These are phyloP conservation scores for Cavia aperea DNA, from an alignment of 2,113 vertebrate species.

Conservation along the genomic window DNA sequence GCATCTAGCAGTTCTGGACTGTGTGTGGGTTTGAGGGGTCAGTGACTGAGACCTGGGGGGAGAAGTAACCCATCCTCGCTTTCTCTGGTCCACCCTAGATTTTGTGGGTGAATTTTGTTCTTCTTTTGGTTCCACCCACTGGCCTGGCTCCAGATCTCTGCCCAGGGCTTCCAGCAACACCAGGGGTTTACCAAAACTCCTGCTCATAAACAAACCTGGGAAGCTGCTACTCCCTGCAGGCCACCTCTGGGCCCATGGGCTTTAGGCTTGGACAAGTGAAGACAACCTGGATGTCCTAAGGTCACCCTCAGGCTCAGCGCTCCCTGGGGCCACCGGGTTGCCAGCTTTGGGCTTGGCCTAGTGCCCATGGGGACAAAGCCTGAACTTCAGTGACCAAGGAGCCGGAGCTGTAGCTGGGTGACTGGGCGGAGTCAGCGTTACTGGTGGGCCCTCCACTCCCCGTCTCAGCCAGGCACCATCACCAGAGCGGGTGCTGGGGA, in stretches of 20 bases:
- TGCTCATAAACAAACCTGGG: neutral
- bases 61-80: neutral
- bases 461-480: neutral
- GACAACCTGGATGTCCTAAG: neutral
- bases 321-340: neutral
- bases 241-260: no score
- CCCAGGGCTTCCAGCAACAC: neutral
- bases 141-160: neutral
- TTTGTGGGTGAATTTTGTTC: neutral
- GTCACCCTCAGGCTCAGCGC: neutral
- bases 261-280: neutral
- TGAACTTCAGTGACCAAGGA: no score
- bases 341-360: no score
- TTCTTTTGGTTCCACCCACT: neutral
- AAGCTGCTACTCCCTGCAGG: neutral
- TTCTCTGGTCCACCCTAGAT: neutral
- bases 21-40: neutral
- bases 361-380: neutral
- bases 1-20: neutral
- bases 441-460: neutral
- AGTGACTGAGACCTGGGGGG: neutral
- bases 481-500: neutral
- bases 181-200: neutral
- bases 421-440: neutral
- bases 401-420: neutral